Conservation (phyloP, 2,888 invertebrate species). For the Fragum whitleyi region DNA sequence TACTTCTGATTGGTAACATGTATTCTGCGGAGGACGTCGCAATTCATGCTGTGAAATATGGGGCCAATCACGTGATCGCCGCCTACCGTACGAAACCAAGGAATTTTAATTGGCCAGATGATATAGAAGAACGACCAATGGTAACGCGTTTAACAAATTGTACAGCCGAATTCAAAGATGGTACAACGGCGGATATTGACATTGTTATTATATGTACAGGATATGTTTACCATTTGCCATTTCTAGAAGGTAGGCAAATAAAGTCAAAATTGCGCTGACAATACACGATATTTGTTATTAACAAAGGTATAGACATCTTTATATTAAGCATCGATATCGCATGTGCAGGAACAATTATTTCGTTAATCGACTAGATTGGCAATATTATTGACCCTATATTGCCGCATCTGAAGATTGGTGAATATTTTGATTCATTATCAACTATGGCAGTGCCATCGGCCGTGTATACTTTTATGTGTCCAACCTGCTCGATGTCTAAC, state of each 20-base stretch:
- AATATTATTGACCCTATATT: too few relatives aligned
- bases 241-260: conserved; percentile 32
- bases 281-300: too few relatives aligned
- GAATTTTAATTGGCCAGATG: conserved; percentile 39
- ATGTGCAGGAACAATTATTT: too few relatives aligned
- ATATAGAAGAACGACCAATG: conserved; percentile 36
- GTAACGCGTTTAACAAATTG: conserved; percentile 22
- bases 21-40: conserved; percentile 50
- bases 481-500: too few relatives aligned
- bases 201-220: conserved; percentile 51
- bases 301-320: too few relatives aligned
- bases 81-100: conserved; percentile 21
- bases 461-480: too few relatives aligned
- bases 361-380: too few relatives aligned
- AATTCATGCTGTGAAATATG: conserved; percentile 31
- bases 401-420: too few relatives aligned
- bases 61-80: conserved; percentile 25
- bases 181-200: conserved; percentile 29
- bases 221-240: conserved; percentile 33
- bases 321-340: too few relatives aligned
- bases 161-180: conserved; percentile 42
- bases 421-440: too few relatives aligned
- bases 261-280: too few relatives aligned
- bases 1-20: conserved; percentile 39
- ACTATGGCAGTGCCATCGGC: too few relatives aligned